Base-by-base conservation (phyloP, 53 echinoderm and acorn worm species). In the Pentamera pediparva region DNA sequence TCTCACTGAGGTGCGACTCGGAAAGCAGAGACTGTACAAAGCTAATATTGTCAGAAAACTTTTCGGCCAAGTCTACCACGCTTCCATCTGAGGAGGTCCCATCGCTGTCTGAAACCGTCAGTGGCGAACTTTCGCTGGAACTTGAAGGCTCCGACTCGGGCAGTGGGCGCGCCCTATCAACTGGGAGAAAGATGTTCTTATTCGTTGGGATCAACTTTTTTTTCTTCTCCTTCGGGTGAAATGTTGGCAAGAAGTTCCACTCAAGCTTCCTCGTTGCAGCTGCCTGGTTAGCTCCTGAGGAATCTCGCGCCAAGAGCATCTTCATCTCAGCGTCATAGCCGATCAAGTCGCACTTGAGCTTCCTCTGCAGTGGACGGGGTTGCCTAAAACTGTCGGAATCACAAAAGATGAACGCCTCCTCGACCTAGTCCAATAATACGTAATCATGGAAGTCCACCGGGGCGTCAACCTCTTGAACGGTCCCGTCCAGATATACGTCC, bases 131-230 rank as follows among this genome's bases (percentile, higher is more conserved):
- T 22, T 72, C 73, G 4, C 35, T 30, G 17, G 73, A 72, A 17
- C 52, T 53, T 3, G 73, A 72, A 36, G 73, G 73, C 10, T 72
- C 73, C 0, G 73, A 72, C 12, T 72, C 73, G 51, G 73, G 52
- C 6, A 72, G 30, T 22, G 73, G 73, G 2, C 36, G 73, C 2
- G 73, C 73, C 35, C 73, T 72, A 29, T 21, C 35, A 0, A 51
- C 73, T 32, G 73, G 73, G 9, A 54, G 13, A 7, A 72, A 72
- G 4, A 72, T 6, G 9, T 67, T 29, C 2, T 26, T 41, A 43
- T 67, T 47, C 40, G 26, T 67, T 13, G 67, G 67, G 0, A 67
- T 39, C 9, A 67, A 31, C 27, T 45, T 67, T 67, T 67, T 26
- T n/a, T n/a, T n/a, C 3, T 47, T 28, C 29, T 39, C 41, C 15